Base-by-base conservation (phyloP, 2,797 vertebrate species). In the Iguana delicatissima region DNA sequence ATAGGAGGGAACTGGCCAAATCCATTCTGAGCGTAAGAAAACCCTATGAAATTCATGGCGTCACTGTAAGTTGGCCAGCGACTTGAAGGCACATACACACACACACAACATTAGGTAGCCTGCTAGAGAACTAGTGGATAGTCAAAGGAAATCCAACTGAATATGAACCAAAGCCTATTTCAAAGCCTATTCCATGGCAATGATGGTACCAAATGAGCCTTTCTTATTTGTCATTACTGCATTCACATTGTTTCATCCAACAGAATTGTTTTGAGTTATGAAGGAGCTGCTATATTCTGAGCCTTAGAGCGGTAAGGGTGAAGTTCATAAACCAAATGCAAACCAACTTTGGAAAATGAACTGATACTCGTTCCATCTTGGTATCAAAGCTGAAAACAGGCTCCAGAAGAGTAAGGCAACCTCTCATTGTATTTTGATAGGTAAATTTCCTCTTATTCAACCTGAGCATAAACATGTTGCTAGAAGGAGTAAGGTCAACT, bases 21-120 rank as follows among this genome's bases (percentile, higher is more conserved):
- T 16, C 18, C 16, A 67, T 29, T 29, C 64, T 29, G 24, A 8
- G 24, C 62, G 0, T 26, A 64, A 64, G 22, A 64, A 64, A 64
- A 64, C 62, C 55, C 16, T 64, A 64, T 24, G 62, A 64, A 67
- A 67, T 67, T 67, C 24, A 67, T 9, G 8, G 64, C 6, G 26
- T 9, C 9, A 7, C 26, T 3, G 4, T 29, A 67, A 67, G 64
- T 67, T 26, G 8, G 29, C 24, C 16, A 2, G 24, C 2, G 8
- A 67, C 64, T 26, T 67, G 64, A 67, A 67, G 64, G 64, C 6
- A 29, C 2, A 42, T 3, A 64, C 24, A 24, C 24, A 26, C 22
- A 67, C 6, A 67, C 7, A 29, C 29, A 97, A 97, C 96, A 97
- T 97, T 97, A 97, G 98, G 97, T 97, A 97, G 97, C 2, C 32